Evolutionary conservation across 1,140 invertebrate species (phyloP).

Genomic region (Micrasema longulum): DNA sequence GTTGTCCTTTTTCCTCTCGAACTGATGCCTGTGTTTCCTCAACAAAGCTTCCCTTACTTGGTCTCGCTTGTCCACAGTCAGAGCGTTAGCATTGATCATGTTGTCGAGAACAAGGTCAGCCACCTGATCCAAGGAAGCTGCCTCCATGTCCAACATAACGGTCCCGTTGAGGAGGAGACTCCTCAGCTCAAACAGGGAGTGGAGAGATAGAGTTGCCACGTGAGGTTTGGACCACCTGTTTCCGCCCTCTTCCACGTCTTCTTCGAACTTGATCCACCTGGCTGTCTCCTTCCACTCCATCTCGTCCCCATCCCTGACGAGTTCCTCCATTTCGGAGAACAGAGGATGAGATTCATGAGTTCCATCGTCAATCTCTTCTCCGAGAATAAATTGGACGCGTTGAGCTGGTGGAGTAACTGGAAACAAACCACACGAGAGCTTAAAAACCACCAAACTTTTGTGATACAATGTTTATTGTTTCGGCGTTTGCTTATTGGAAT

Average conservation of each 20-base stretch:
- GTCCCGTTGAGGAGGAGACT: conserved; percentile 89
- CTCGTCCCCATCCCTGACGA: conserved; percentile 87
- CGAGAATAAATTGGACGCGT: conserved; percentile 95
- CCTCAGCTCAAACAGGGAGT: conserved; percentile 90
- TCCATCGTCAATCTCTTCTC: conserved; percentile 90
- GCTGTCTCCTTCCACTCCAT: conserved; percentile 98
- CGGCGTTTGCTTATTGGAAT: too few species aligned
- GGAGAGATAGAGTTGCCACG: conserved; percentile 91
- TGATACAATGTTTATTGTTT: too few species aligned
- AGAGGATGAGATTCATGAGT: conserved; percentile 86
- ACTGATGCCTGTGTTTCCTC: conserved; percentile 93
- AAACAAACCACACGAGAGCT: neutral
- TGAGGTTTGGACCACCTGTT: conserved; percentile 96
- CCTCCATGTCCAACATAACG: conserved; percentile 93
- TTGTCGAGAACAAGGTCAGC: conserved; percentile 92
- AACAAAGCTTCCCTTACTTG: conserved; percentile 89
- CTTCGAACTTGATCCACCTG: conserved; percentile 95
- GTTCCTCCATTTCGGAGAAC: conserved; percentile 97
- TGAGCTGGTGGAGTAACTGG: conserved; percentile 88
- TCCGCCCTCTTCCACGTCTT: conserved; percentile 94
- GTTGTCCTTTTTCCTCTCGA: conserved; percentile 85
- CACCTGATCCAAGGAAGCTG: conserved; percentile 84
- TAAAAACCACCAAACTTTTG: too few species aligned
- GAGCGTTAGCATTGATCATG: conserved; percentile 84
- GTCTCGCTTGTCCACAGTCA: conserved; percentile 82